Percentiles rank a stretch among this genome's conserved stretches.
phyloP scores from a whole-genome alignment of 2,797 vertebrate species.

The Garrulus glandarius region DNA sequence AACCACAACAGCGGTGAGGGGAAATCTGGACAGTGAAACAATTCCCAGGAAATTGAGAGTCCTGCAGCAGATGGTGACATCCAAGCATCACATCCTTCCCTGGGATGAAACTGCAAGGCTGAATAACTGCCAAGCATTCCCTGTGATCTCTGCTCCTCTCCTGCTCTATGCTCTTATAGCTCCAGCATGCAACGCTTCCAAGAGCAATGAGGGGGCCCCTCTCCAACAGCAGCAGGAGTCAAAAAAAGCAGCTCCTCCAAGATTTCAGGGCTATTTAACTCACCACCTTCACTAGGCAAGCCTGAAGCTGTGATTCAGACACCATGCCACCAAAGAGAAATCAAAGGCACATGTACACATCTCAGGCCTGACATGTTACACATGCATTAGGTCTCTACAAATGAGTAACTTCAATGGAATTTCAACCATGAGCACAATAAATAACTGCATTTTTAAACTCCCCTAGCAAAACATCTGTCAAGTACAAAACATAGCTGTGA shows the following conservation, averaged over 20 bases:
- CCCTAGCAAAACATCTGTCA: neutral
- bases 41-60: neutral
- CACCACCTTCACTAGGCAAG: neutral
- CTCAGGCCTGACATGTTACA: neutral
- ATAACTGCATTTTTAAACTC: neutral
- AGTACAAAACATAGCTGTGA: neutral
- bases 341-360: neutral
- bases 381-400: neutral
- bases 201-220: fast-evolving
- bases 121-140: neutral
- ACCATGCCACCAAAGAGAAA: fast-evolving
- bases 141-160: neutral
- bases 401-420: neutral
- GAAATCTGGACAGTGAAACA: neutral
- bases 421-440: neutral
- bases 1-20: fast-evolving
- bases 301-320: neutral
- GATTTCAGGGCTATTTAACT: neutral
- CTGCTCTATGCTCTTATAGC: neutral
- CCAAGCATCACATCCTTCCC: neutral
- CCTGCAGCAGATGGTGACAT: neutral
- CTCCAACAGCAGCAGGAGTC: neutral
- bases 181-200: neutral
- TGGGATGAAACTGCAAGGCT: neutral
- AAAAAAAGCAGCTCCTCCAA: neutral